These are phyloP conservation scores for Otocyon megalotis DNA, from an alignment of 2,113 vertebrate genomes.

Conservation along the genomic window DNA sequence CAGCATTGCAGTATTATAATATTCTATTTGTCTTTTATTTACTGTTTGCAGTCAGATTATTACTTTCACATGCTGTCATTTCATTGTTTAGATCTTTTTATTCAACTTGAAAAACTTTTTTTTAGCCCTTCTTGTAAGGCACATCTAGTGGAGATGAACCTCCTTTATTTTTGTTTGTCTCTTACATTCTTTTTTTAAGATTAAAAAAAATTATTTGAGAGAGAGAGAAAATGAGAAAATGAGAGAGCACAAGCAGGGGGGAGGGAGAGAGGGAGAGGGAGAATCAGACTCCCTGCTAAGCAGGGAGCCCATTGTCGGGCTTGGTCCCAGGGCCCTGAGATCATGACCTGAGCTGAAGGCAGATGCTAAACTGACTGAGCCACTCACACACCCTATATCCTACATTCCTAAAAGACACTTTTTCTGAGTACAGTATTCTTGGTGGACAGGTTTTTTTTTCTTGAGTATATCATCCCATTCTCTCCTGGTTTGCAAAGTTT, in stretches of 20 bases:
- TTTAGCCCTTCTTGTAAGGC: background rate
- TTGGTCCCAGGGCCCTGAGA: too few relatives aligned
- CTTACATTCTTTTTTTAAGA: background rate
- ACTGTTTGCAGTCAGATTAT: background rate
- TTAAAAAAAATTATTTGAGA: too few relatives aligned
- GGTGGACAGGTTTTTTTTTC: background rate
- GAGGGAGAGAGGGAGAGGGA: too few relatives aligned
- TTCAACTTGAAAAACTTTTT: background rate
- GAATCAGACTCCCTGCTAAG: too few relatives aligned
- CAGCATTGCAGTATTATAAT: background rate
- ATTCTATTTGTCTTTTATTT: background rate
- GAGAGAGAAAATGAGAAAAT: too few relatives aligned
- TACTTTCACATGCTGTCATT: background rate
- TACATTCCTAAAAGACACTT: background rate
- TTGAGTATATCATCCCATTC: background rate
- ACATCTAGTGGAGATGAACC: background rate
- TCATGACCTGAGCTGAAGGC: too few relatives aligned
- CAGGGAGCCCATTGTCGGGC: too few relatives aligned
- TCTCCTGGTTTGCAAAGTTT: background rate
- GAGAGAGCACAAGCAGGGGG: too few relatives aligned
- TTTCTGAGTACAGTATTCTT: background rate
- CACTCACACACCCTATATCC: background rate
- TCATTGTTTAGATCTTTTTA: background rate
- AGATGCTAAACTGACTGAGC: too few relatives aligned
- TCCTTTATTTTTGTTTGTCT: background rate